Evolutionary conservation across 2,797 vertebrate species (phyloP).

Genomic region (Masticophis lateralis): DNA sequence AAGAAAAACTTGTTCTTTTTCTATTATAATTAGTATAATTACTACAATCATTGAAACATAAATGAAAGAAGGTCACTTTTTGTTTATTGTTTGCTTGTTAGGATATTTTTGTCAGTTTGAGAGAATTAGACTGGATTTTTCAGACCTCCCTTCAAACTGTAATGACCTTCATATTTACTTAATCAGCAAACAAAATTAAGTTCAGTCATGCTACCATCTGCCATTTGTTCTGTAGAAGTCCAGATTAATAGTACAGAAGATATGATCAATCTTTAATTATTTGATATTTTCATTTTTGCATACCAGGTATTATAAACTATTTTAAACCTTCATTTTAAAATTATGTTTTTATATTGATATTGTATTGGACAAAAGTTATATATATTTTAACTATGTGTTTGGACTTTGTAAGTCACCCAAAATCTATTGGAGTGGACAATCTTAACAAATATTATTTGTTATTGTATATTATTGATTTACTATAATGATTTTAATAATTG

Average conservation of each 20-base stretch:
- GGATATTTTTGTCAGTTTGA: not conserved
- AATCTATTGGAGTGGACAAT: not conserved
- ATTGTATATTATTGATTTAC: not conserved
- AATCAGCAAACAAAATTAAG: not conserved
- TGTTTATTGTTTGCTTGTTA: not conserved
- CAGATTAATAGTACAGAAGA: not conserved
- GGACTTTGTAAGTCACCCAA: not conserved
- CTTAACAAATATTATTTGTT: not conserved
- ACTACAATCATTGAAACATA: not conserved
- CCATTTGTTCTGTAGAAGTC: not conserved
- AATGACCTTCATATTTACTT: not conserved
- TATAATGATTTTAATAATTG: not conserved
- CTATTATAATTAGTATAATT: not conserved
- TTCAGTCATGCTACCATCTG: not conserved
- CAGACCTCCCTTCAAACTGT: not conserved
- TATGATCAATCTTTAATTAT: not conserved
- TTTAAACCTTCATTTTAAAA: not conserved
- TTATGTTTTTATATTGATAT: not conserved
- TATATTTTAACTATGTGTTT: not conserved
- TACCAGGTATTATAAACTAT: not conserved
- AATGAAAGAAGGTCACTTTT: not conserved
- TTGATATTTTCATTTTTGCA: not conserved
- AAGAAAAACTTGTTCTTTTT: not conserved
- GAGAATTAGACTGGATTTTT: not conserved
- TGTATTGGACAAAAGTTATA: not conserved